A percentile compares a stretch with the other conserved stretches of the same genome.
Conservation (phyloP, 2,113 vertebrate genomes). For the Antennarius striatus region DNA sequence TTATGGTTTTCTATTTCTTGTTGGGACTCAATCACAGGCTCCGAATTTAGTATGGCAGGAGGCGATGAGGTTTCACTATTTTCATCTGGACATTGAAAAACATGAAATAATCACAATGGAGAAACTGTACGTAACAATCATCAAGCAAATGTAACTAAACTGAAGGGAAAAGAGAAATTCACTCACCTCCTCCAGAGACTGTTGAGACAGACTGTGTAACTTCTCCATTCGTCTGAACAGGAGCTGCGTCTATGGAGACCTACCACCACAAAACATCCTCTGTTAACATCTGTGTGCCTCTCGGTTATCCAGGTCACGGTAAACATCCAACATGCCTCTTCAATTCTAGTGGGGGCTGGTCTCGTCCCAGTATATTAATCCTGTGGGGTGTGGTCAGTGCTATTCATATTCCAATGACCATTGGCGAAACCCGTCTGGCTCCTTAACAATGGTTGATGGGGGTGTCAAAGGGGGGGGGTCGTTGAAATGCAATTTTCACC, state of each 20-base stretch:
- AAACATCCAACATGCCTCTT: too few relatives aligned
- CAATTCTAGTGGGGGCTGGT: too few relatives aligned
- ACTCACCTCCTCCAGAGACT: conserved; percentile 83
- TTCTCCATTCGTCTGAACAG: conserved; percentile 91
- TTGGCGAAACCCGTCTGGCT: too few relatives aligned
- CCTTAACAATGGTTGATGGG: too few relatives aligned
- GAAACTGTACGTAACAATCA: not conserved
- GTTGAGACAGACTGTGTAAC: conserved; percentile 79
- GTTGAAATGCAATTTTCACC: too few relatives aligned
- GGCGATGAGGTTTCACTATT: conserved; percentile 73
- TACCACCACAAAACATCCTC: conserved; percentile 23
- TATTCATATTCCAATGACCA: too few relatives aligned
- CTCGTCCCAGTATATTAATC: too few relatives aligned
- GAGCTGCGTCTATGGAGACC: conserved; percentile 65
- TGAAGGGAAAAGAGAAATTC: not conserved
- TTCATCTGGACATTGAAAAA: conserved; percentile 81
- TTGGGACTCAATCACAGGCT: conserved; percentile 62
- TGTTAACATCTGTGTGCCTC: too few relatives aligned
- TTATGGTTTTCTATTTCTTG: conserved; percentile 44
- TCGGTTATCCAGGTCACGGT: too few relatives aligned
- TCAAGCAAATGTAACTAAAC: not conserved
- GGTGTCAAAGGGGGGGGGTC: too few relatives aligned
- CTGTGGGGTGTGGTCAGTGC: too few relatives aligned
- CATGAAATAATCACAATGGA: not conserved
- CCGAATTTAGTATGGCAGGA: conserved; percentile 51